Base-by-base conservation (phyloP, 2,113 vertebrate species). In the Cryptoleucopteryx plumbea region DNA sequence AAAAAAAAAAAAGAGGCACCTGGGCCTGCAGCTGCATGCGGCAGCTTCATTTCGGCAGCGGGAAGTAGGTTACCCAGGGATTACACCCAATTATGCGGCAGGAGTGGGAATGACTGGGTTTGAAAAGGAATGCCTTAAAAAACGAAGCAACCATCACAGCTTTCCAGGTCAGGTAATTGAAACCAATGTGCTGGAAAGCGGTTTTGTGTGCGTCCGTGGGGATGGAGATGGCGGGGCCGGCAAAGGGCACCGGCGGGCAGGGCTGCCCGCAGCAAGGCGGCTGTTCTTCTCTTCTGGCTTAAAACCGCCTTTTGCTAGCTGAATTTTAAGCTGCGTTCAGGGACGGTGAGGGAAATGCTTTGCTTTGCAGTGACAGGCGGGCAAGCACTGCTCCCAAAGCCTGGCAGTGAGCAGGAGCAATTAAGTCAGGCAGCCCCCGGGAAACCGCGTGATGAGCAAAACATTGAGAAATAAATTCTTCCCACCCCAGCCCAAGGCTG, bases 191-290 rank as follows among this genome's bases (percentile, higher is more conserved):
- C 42, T 66, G 67, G 73, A 42, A 80, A 75, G 52, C 5, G 2
- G 42, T 1, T 4, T 2, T 1, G 50, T 1, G 45, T 1, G 27
- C 43, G 31, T 47, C 7, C 16, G 2, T 13, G 20, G 50, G 45
- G 25, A 9, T 0, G 38, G 83, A 14, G 67, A 4, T 1, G 21
- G 5, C 0, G 17, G 45, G 83, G 68, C 43, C 31, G 58, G 36
- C 19, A 29, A 40, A 45, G 43, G 36, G 72, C 27, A 68, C 12
- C 3, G 2, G 38, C 45, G 38, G 38, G 71, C 50, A 73, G 58
- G 45, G 36, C 36, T 52, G 45, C 45, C 23, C 9, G 9, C 68
- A 45, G 53, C 47, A 10, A 8, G 72, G 26, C 1, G 7, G 32
- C 73, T 45, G 50, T 47, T 47, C 45, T 31, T 17, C 56, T 31